phyloP scores from a whole-genome alignment of 2,888 invertebrate genomes.

The Tipula lateralis region DNA sequence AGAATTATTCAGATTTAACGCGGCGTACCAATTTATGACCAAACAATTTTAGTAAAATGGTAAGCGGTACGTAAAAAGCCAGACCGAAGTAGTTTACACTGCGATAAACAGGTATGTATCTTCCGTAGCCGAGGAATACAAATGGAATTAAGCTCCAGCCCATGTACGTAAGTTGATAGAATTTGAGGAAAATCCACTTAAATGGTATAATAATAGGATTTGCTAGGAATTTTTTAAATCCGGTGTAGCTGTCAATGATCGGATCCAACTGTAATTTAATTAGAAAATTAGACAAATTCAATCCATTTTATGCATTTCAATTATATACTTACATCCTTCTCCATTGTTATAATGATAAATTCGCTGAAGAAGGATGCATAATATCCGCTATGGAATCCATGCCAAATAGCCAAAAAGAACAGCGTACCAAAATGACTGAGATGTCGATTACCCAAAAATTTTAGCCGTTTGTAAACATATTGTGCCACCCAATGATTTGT shows the following conservation, averaged over 20 bases:
- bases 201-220: slow-evolving; percentile 47
- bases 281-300: slow-evolving; percentile 20
- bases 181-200: slow-evolving; percentile 58
- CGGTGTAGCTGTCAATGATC: slow-evolving; percentile 52
- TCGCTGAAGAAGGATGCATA: slow-evolving; percentile 90
- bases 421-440: slow-evolving; percentile 79
- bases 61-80: slow-evolving; percentile 55
- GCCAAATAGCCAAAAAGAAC: slow-evolving; percentile 89
- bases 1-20: background rate
- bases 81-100: slow-evolving; percentile 67
- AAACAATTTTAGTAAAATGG: background rate
- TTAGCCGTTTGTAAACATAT: slow-evolving; percentile 89
- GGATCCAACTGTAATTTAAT: slow-evolving; percentile 52
- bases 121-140: slow-evolving; percentile 61
- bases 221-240: background rate
- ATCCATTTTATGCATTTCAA: background rate
- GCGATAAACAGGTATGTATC: slow-evolving; percentile 61
- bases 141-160: slow-evolving; percentile 78
- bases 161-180: slow-evolving; percentile 75
- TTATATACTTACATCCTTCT: slow-evolving; percentile 66
- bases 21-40: background rate
- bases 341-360: slow-evolving; percentile 78
- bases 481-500: slow-evolving; percentile 93
- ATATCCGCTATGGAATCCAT: slow-evolving; percentile 91
- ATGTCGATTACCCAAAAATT: slow-evolving; percentile 77